These are phyloP conservation scores for Macrochelys suwanniensis DNA, from an alignment of 2,797 vertebrate species.

Conservation along the genomic window DNA sequence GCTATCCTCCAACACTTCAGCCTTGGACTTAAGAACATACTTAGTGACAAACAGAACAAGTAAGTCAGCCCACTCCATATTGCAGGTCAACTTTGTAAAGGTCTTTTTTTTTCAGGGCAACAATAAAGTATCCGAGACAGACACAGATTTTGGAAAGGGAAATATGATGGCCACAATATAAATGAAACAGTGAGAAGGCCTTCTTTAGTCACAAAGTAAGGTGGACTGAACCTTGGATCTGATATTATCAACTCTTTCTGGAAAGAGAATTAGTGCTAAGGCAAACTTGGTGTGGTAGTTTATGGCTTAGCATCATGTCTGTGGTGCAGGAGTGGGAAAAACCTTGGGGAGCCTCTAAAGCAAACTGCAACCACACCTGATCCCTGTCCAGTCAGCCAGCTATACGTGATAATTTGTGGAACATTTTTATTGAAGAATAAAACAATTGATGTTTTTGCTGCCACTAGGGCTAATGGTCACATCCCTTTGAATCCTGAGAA, in stretches of 20 bases:
- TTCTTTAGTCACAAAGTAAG: not conserved
- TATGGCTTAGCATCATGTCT: not conserved
- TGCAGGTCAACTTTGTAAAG: not conserved
- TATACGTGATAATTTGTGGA: not conserved
- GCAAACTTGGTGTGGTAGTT: not conserved
- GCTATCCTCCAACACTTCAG: not conserved
- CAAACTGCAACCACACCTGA: not conserved
- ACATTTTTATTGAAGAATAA: not conserved
- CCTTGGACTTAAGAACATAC: not conserved
- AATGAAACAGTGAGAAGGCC: not conserved
- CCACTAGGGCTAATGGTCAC: not conserved
- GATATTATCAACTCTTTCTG: too few species aligned
- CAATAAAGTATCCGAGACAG: not conserved
- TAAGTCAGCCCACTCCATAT: not conserved
- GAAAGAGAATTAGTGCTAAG: too few species aligned
- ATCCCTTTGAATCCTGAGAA: not conserved
- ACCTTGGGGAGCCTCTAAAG: not conserved
- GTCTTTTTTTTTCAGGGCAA: not conserved
- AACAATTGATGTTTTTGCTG: not conserved
- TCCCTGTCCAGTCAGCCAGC: not conserved
- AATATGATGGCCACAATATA: not conserved
- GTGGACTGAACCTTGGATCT: too few species aligned
- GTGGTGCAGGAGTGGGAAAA: not conserved
- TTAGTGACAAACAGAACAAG: not conserved
- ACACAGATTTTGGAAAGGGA: not conserved